Conservation (phyloP, 2,888 invertebrate genomes). For the Eupithecia abbreviata region DNA sequence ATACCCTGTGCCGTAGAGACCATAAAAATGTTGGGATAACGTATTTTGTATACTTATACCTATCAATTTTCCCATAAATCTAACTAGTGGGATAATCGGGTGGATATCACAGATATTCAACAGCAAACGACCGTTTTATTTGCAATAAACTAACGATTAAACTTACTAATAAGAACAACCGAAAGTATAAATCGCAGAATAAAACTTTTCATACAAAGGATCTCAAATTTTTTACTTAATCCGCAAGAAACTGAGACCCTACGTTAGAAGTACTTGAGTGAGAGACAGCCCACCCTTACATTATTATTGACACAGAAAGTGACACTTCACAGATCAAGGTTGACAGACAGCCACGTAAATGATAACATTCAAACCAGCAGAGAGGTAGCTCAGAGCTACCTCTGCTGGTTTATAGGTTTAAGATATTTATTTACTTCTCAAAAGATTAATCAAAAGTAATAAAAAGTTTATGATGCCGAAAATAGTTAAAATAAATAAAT, state of each 20-base stretch:
- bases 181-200: not conserved
- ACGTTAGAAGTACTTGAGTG: constrained; percentile 19
- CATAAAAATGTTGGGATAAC: too few species aligned
- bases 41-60: too few species aligned
- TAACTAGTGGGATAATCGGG: not conserved
- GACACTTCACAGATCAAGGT: constrained; percentile 58
- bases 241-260: constrained; percentile 14
- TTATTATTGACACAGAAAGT: constrained; percentile 60
- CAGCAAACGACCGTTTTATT: not conserved
- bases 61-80: not conserved
- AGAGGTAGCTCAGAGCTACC: not conserved
- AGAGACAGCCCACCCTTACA: constrained; percentile 42
- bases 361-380: not conserved
- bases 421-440: too few species aligned
- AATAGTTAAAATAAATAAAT: not conserved
- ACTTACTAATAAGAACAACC: not conserved
- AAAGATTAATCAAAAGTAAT: too few species aligned
- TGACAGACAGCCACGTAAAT: not conserved
- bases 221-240: constrained; percentile 12
- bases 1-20: too few species aligned
- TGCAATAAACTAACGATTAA: not conserved
- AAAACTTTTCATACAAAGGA: not conserved
- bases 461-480: not conserved
- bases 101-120: not conserved
- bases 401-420: too few species aligned